Percentiles rank a stretch among this genome's conserved stretches.
Evolutionary conservation across 64 coral and sea anemone species (phyloP).

Genomic region (Montipora sp.): DNA sequence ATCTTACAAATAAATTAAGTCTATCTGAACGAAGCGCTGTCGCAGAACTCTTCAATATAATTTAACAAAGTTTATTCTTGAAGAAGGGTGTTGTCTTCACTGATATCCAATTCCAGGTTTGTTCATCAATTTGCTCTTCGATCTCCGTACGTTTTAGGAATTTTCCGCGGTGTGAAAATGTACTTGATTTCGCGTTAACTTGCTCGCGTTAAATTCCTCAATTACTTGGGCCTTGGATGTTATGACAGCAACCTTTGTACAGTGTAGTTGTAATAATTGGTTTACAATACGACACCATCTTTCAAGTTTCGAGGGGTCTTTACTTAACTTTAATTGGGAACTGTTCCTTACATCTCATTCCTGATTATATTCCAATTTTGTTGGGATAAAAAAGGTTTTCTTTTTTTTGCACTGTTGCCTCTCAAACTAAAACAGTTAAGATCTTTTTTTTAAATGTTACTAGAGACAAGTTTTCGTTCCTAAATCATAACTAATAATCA

Average conservation of each 20-base stretch:
- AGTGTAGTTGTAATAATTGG: conserved; percentile 44
- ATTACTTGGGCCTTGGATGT: conserved; percentile 48
- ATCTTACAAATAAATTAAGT: too few species aligned
- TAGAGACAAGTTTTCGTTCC: neutral
- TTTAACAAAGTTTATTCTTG: neutral
- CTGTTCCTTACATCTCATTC: neutral
- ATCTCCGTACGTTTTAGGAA: conserved; percentile 4
- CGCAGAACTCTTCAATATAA: neutral
- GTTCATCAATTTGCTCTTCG: neutral
- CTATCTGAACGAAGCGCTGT: too few species aligned
- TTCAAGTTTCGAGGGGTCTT: conserved; percentile 55
- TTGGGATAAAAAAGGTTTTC: neutral
- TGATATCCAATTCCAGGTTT: neutral
- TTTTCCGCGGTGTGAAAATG: conserved; percentile 25
- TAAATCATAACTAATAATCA: neutral
- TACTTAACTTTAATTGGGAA: conserved; percentile 38
- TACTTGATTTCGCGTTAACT: conserved; percentile 15
- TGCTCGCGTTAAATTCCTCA: conserved; percentile 43
- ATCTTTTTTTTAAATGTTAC: neutral
- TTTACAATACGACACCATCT: conserved; percentile 48
- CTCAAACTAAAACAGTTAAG: neutral
- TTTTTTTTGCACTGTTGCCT: neutral
- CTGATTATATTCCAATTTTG: neutral
- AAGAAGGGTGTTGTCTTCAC: neutral
- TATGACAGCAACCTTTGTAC: conserved; percentile 49